These are phyloP conservation scores for Propsilocerus akamusi DNA, from an alignment of 1,140 invertebrate species.

Conservation along the genomic window DNA sequence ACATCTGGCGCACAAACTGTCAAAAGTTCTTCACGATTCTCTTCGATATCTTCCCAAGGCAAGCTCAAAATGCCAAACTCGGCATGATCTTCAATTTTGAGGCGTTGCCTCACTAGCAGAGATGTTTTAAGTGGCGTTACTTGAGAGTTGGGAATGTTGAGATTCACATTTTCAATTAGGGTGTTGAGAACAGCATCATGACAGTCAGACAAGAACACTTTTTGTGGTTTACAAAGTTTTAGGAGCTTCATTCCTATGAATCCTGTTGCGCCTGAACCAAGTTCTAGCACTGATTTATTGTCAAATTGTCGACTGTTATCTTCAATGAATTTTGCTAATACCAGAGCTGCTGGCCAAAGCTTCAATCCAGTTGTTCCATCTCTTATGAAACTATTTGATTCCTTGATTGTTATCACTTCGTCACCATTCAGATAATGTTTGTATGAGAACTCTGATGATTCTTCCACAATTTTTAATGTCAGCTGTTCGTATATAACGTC, in stretches of 20 bases:
- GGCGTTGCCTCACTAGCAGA: background rate
- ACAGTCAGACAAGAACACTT: conserved; percentile 18
- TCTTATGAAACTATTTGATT: conserved; percentile 18
- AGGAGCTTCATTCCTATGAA: conserved; percentile 16
- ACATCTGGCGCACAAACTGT: conserved; percentile 9
- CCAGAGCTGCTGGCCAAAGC: conserved; percentile 20
- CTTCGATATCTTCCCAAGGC: conserved; percentile 11
- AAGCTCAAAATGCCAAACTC: conserved; percentile 7
- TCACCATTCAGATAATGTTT: conserved; percentile 16
- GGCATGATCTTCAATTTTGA: background rate
- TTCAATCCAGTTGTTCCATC: conserved; percentile 21
- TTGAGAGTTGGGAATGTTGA: conserved; percentile 11
- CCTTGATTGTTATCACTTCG: conserved; percentile 12
- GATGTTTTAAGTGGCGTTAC: conserved; percentile 3
- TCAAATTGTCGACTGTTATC: conserved; percentile 10
- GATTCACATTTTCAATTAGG: conserved; percentile 14
- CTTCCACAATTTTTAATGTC: conserved; percentile 1
- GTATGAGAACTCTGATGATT: conserved; percentile 11
- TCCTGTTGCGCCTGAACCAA: conserved; percentile 17
- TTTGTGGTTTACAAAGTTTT: conserved; percentile 8
- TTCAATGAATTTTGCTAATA: conserved; percentile 16
- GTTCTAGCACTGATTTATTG: conserved; percentile 14
- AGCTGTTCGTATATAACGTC: conserved; percentile 16
- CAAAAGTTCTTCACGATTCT: conserved; percentile 9
- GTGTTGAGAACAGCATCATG: conserved; percentile 16